Base-by-base conservation (phyloP, 2,888 invertebrate genomes). In the Patella pellucida region DNA sequence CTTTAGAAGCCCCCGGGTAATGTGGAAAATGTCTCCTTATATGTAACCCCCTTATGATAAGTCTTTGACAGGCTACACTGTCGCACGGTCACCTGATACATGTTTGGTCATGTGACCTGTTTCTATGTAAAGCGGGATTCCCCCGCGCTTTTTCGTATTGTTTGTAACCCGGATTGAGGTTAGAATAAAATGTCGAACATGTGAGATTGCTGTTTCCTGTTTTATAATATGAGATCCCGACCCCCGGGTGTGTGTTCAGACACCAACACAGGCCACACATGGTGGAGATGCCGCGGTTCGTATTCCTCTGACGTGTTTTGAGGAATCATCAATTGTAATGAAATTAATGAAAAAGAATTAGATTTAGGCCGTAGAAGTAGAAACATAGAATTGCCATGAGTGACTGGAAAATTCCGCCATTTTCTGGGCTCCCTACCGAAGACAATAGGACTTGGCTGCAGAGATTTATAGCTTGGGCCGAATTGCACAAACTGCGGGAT, bases 391-490 rank as follows among this genome's bases (percentile, higher is more conserved):
- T 62, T 11, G 62, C 7, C 12, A 62, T 62, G 62, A 62, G 19
- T 62, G 16, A 62, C 19, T 62, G n/a, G n/a, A 62, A 19, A 19
- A 62, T 62, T 62, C 62, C 62, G n/a, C 62, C 62, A 62, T 62
- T 62, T 62, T 12, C 1, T 5, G 62, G 19, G n/a, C 19, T 62
- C n/a, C 62, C 62, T 19, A 19, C 62, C 9, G 12, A 62, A 62
- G 62, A 62, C 19, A 62, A 19, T 41, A 3, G 41, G 41, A 41
- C 3, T 3, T 41, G 41, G 3, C 1, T 62, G 19, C 62, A 62
- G 16, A 62, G 19, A 62, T 62, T 62, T 15, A 5, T 19, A 62
- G 62, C 62, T 12, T 62, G 14, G 62, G 23, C 62, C 3, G 19
- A 62, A 62, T 5, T 62, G n/a, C 62, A 56, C 16, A 11, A 19